A percentile compares a stretch with the other conserved stretches of the same genome.
phyloP scores from a whole-genome alignment of 1,140 invertebrate genomes.

The Zelostemma sp. region DNA sequence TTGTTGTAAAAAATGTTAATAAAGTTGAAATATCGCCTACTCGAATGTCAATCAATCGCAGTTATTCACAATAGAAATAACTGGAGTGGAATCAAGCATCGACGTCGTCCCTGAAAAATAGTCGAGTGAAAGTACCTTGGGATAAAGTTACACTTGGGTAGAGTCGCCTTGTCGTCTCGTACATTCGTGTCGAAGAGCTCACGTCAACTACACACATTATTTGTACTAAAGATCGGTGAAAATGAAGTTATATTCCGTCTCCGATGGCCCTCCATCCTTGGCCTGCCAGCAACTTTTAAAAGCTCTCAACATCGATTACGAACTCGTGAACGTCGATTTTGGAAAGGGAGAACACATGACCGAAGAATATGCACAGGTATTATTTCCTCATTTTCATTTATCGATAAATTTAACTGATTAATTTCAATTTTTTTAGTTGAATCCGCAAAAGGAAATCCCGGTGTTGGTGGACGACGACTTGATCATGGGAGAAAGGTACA shows the following conservation, averaged over 20 bases:
- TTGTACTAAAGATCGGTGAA: constrained; percentile 24
- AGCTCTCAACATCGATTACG: constrained; percentile 74
- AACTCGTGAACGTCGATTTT: constrained; percentile 78
- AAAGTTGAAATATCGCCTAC: too few relatives aligned
- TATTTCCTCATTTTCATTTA: background rate
- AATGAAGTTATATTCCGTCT: constrained; percentile 79
- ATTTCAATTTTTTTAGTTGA: constrained; percentile 78
- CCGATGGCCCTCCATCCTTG: constrained; percentile 81
- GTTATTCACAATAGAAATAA: background rate
- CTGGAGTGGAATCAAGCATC: background rate
- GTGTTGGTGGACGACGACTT: constrained; percentile 81
- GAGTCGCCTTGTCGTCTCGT: constrained; percentile 5
- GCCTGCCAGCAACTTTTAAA: constrained; percentile 78
- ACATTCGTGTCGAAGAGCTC: constrained; percentile 15
- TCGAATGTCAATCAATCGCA: too few relatives aligned
- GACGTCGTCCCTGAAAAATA: constrained; percentile 30
- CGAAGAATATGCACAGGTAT: constrained; percentile 77
- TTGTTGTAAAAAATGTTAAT: too few relatives aligned
- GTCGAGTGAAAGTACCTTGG: constrained; percentile 41
- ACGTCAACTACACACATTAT: constrained; percentile 4
- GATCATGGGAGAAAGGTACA: constrained; percentile 77
- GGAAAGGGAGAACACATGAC: constrained; percentile 79
- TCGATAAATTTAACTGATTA: too few relatives aligned
- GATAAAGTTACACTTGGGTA: constrained; percentile 20
- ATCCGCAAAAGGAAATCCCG: constrained; percentile 85